These are phyloP conservation scores for Ctenochaetus hawaiiensis DNA, from an alignment of 2,797 vertebrate species.

Conservation along the genomic window DNA sequence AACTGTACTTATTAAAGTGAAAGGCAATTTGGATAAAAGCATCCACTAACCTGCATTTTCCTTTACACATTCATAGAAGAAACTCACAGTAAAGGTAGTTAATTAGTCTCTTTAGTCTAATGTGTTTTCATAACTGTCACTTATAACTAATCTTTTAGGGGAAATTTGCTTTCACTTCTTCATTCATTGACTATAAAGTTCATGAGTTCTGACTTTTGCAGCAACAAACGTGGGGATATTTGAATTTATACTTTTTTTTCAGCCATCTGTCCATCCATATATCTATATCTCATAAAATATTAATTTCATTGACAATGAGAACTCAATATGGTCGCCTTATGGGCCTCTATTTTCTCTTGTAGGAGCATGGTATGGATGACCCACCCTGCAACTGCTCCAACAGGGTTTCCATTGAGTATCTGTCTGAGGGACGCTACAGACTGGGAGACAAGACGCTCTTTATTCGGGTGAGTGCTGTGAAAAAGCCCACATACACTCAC, in stretches of 20 bases:
- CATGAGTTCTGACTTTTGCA: background rate
- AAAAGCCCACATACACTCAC: background rate
- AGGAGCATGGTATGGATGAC: conserved; percentile 94
- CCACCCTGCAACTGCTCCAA: conserved; percentile 96
- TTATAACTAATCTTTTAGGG: background rate
- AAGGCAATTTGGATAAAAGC: conserved; percentile 42
- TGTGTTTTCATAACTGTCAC: background rate
- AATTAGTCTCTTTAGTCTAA: background rate
- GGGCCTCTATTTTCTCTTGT: background rate
- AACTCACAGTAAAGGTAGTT: background rate
- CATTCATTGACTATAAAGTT: conserved; percentile 1
- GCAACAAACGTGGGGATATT: background rate
- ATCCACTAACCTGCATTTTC: background rate
- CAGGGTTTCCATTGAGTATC: conserved; percentile 96
- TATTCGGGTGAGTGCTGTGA: conserved; percentile 89
- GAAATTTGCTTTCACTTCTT: background rate
- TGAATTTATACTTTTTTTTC: background rate
- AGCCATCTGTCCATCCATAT: too few relatives aligned
- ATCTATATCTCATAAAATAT: too few relatives aligned
- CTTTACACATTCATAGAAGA: background rate
- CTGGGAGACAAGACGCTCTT: conserved; percentile 98
- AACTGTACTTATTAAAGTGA: conserved; percentile 30
- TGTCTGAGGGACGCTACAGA: conserved; percentile 96
- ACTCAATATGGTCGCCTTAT: background rate
- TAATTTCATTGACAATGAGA: background rate